These are phyloP conservation scores for Phylloscopus trochilus DNA, from an alignment of 2,113 vertebrate genomes.

Conservation along the genomic window DNA sequence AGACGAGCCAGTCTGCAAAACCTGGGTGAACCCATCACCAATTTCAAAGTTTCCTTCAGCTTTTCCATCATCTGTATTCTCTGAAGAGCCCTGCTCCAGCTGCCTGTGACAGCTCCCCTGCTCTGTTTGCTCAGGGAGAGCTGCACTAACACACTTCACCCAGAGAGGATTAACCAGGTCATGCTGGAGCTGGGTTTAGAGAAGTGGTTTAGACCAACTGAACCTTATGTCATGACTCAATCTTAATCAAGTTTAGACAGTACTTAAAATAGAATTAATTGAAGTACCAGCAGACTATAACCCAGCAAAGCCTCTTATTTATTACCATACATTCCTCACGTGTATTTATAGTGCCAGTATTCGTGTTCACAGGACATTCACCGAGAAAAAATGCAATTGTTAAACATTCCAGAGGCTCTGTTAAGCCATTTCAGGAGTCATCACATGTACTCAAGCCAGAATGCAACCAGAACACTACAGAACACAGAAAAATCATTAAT, in stretches of 20 bases:
- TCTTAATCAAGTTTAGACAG: slow-evolving; percentile 26
- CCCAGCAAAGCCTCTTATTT: slow-evolving; percentile 15
- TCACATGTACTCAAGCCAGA: neutral
- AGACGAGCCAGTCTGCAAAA: neutral
- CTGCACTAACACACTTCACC: neutral
- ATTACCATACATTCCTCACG: neutral
- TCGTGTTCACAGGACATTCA: neutral
- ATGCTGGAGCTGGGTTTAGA: neutral
- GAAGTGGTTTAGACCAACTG: neutral
- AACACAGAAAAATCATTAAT: neutral
- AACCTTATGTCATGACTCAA: slow-evolving; percentile 24
- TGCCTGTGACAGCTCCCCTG: neutral
- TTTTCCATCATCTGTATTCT: neutral
- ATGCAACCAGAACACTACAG: neutral
- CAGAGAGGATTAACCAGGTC: neutral
- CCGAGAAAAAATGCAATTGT: neutral
- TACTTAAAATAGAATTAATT: slow-evolving; percentile 48
- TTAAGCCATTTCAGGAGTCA: neutral
- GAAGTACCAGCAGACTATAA: neutral
- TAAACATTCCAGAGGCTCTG: neutral
- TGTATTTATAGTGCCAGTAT: neutral
- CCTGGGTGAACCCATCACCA: rapidly evolving
- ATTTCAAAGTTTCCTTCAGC: neutral
- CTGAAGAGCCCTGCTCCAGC: neutral
- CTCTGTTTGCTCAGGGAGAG: neutral